Evolutionary conservation across 2,113 vertebrate species (phyloP), one percentile per base, ranked within the genome.

Genomic region (Stigmatopora argus): DNA sequence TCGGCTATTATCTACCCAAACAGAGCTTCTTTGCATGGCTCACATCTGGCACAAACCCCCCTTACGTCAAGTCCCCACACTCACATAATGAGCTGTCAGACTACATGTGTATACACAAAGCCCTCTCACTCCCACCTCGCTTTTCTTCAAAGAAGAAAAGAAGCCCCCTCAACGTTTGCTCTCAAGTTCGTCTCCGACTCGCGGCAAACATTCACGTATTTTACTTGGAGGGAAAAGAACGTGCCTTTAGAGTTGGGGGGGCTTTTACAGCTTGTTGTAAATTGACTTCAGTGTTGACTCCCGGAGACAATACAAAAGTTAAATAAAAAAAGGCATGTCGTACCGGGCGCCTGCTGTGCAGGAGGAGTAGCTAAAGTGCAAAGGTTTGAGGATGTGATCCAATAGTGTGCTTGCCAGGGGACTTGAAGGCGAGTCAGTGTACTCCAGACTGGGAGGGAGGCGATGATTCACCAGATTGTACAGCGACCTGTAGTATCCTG

Each of bases 311-410:
- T 9, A 8, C 7, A 1, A 51, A 51, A 31, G 26, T 31, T 31
- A 31, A 51, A 19, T 14, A 60, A 13, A 23, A 44, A 23, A 17
- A 15, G 41, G 59, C 19, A 15, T 61, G 10, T 56, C 55, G 35
- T 91, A 99, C 97, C 96, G 96, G 85, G 95, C 92, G 80, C 92
- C 92, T 78, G 90, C 90, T 82, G 94, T 90, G 83, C 97, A 98
- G 87, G 97, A 97, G 90, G 83, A 91, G 88, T 96, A 99, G 3
- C 89, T 96, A 96, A 97, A 98, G 95, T 98, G 95, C 95, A 99
- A 90, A 78, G 97, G 96, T 85, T 95, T 97, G 77, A 97, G 87
- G 79, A 94, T 93, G 93, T 99, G 95, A 88, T 98, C 95, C 88
- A 99, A 90, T 86, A 99, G 89, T 85, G 92, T 92, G 89, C 94